phyloP scores from a whole-genome alignment of 2,113 vertebrate genomes.

The Scolopax mira region DNA sequence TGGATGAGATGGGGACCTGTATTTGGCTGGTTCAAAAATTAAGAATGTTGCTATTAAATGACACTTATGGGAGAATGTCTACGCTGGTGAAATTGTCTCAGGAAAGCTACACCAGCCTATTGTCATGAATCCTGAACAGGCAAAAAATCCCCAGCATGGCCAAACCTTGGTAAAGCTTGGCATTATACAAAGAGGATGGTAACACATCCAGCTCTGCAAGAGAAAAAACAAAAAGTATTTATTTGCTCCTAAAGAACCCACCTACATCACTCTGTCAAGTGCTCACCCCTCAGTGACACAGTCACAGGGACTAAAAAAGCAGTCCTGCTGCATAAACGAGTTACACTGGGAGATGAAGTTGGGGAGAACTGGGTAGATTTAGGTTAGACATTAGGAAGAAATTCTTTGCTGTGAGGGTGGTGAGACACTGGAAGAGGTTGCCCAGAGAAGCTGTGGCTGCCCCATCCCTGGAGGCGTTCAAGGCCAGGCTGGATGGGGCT shows the following conservation, averaged over 20 bases:
- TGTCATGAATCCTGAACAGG: neutral
- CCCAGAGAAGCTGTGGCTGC: too few species aligned
- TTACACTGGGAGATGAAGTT: too few species aligned
- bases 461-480: too few species aligned
- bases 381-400: too few species aligned
- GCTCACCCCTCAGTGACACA: neutral
- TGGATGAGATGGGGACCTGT: neutral
- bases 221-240: neutral
- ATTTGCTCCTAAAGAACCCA: neutral
- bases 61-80: neutral
- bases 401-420: too few species aligned
- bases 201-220: neutral
- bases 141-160: neutral
- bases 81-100: neutral
- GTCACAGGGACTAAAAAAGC: neutral
- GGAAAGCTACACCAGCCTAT: neutral
- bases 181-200: neutral
- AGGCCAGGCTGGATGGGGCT: too few species aligned
- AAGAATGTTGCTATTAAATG: neutral
- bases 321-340: rapidly evolving
- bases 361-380: too few species aligned
- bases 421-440: too few species aligned
- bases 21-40: neutral
- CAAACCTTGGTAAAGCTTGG: neutral
- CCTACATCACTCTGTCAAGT: rapidly evolving